Percentiles rank a stretch among this genome's conserved stretches.
These are phyloP conservation scores for Drosophila asahinai DNA, from an alignment of 1,140 invertebrate genomes.

Conservation along the genomic window DNA sequence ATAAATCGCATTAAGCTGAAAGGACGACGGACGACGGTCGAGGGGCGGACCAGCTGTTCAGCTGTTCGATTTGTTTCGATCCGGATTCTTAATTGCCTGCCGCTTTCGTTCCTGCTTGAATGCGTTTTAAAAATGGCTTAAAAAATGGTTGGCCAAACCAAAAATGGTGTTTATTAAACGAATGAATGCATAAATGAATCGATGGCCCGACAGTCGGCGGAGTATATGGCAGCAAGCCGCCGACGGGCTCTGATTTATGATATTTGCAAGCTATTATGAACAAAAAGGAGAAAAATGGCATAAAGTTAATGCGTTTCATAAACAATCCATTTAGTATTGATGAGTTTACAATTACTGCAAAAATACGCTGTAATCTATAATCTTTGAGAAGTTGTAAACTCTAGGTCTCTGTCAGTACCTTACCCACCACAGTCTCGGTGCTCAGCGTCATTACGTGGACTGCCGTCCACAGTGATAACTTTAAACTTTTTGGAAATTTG, in stretches of 20 bases:
- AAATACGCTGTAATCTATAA: background rate
- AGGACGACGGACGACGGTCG: slow-evolving; percentile 8
- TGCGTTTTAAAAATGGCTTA: slow-evolving; percentile 77
- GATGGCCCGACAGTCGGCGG: slow-evolving; percentile 28
- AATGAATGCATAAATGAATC: slow-evolving; percentile 54
- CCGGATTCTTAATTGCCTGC: slow-evolving; percentile 66
- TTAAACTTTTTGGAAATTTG: background rate
- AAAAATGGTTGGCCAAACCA: slow-evolving; percentile 77
- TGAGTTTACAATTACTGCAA: slow-evolving; percentile 16
- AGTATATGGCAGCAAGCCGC: slow-evolving; percentile 44
- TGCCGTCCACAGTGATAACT: background rate
- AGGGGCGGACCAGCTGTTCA: slow-evolving; percentile 35
- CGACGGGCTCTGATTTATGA: slow-evolving; percentile 69
- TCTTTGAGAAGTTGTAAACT: background rate
- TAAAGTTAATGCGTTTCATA: slow-evolving; percentile 51
- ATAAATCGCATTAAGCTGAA: slow-evolving; percentile 81
- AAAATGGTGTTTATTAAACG: slow-evolving; percentile 83
- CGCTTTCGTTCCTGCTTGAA: slow-evolving; percentile 34
- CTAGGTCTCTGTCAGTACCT: background rate
- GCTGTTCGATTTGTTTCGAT: slow-evolving; percentile 79
- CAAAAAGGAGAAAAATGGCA: slow-evolving; percentile 45
- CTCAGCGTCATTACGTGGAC: too few species aligned
- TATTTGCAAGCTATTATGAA: slow-evolving; percentile 73
- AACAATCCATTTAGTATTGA: slow-evolving; percentile 39
- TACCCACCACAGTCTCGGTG: too few species aligned